Percentiles rank a stretch among this genome's conserved stretches.
phyloP scores from a whole-genome alignment of 2,888 invertebrate genomes.

The Erebia ligea region DNA sequence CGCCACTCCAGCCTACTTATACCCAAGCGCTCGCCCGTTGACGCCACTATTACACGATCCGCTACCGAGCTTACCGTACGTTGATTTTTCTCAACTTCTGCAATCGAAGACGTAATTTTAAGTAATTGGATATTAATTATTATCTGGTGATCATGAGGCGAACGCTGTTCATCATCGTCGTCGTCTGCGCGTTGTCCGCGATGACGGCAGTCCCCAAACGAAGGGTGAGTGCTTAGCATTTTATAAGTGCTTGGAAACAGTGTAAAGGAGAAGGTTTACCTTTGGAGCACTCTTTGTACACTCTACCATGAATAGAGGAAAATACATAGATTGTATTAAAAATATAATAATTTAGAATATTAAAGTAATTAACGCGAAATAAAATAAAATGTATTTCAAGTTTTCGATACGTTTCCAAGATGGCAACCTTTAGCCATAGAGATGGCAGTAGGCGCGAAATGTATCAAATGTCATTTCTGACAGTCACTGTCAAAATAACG shows the following conservation, averaged over 20 bases:
- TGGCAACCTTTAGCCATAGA: too few species aligned
- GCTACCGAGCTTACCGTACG: slow-evolving; percentile 43
- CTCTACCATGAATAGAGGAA: too few species aligned
- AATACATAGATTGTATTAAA: too few species aligned
- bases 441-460: too few species aligned
- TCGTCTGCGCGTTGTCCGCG: slow-evolving; percentile 52
- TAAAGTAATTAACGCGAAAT: too few species aligned
- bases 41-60: slow-evolving; percentile 59
- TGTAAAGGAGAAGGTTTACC: too few species aligned
- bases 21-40: slow-evolving; percentile 49
- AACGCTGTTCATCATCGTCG: slow-evolving; percentile 53
- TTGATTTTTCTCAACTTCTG: slow-evolving; percentile 36
- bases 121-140: slow-evolving; percentile 24
- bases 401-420: too few species aligned
- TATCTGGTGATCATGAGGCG: slow-evolving; percentile 54
- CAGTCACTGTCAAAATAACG: too few species aligned
- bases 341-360: too few species aligned
- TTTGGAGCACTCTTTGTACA: too few species aligned
- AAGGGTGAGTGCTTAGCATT: slow-evolving; percentile 57
- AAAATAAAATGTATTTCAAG: too few species aligned
- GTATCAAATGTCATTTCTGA: too few species aligned
- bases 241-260: neutral
- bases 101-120: slow-evolving; percentile 32
- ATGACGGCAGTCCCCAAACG: slow-evolving; percentile 58
- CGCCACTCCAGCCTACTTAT: slow-evolving; percentile 52